A percentile compares a stretch with the other conserved stretches of the same genome.
Evolutionary conservation across 2,113 vertebrate genomes (phyloP).

Genomic region (Myodes glareolus): DNA sequence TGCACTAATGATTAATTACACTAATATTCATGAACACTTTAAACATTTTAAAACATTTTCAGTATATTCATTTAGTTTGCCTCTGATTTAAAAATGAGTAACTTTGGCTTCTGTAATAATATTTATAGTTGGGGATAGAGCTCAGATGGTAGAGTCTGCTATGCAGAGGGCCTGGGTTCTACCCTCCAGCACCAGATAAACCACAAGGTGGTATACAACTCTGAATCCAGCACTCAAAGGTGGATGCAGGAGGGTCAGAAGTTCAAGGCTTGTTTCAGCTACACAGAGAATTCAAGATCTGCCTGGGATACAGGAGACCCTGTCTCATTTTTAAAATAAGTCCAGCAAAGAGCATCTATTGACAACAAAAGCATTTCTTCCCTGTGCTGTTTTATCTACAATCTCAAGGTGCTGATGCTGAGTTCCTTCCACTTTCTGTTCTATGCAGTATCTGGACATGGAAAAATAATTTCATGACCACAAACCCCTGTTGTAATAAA

Average conservation of each 20-base stretch:
- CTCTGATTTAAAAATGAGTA: conserved; percentile 60
- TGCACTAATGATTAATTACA: background rate
- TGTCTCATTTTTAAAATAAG: background rate
- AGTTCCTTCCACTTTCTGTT: conserved; percentile 3
- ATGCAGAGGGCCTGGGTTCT: background rate
- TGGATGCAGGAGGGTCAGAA: background rate
- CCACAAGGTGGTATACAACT: background rate
- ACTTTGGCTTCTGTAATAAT: background rate
- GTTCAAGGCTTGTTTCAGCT: background rate
- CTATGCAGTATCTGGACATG: background rate
- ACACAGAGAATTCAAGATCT: background rate
- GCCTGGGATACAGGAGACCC: background rate
- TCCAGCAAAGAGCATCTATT: conserved; percentile 13
- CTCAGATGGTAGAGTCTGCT: background rate
- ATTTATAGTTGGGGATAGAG: background rate
- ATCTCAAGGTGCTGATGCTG: background rate
- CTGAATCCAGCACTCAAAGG: background rate
- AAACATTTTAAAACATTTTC: conserved; percentile 8
- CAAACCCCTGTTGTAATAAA: conserved; percentile 38
- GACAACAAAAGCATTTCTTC: background rate
- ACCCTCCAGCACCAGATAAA: background rate
- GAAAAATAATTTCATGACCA: conserved; percentile 30
- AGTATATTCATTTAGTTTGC: background rate
- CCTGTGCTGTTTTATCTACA: conserved; percentile 26
- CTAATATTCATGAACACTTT: background rate